Base-by-base conservation (phyloP, 2,888 invertebrate species). In the Dichetophora obliterata region DNA sequence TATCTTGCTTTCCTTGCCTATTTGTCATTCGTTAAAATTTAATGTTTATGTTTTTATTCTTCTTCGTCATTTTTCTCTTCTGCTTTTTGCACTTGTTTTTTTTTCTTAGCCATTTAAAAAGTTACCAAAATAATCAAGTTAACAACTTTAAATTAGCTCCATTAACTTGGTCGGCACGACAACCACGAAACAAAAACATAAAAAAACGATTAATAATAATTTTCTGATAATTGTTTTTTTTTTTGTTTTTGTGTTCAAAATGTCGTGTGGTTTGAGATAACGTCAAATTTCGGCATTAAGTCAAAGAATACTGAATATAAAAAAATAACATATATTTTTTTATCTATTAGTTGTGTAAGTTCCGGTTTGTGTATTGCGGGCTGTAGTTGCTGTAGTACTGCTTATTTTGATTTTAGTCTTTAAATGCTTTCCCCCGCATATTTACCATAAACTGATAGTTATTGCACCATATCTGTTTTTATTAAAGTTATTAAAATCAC, bases 131-230 rank as follows among this genome's bases (percentile, higher is more conserved):
- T 54, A 31, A 34, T 31, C 34, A 63, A 63, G 27, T 63, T 63
- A 63, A 63, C 63, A 63, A 63, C 16, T 63, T 63, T 63, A 34
- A 63, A 63, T 63, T 63, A 31, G 63, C n/a, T 43, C 43, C 63
- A 63, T 63, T 63, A 63, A 63, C 63, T 27, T 63, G 63, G 27
- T 43, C 24, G 22, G 24, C 27, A 19, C 57, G 6, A 59, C 57
- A 59, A 27, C 22, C 22, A 22, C 16, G 31, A 5, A 63, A 16
- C n/a, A 34, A 63, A 24, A 63, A 63, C 31, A 63, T 2, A 2
- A 14, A 63, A 63, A 27, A 24, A 63, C 27, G 31, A 63, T 63
- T 14, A 63, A 63, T 31, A 24, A 63, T 31, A 24, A 63, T 16
- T 63, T 31, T 34, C 63, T 63, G 31, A 31, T 63, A 27, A 63